Conservation (phyloP, 2,113 vertebrate species). For the Phalacrocorax pelagicus region DNA sequence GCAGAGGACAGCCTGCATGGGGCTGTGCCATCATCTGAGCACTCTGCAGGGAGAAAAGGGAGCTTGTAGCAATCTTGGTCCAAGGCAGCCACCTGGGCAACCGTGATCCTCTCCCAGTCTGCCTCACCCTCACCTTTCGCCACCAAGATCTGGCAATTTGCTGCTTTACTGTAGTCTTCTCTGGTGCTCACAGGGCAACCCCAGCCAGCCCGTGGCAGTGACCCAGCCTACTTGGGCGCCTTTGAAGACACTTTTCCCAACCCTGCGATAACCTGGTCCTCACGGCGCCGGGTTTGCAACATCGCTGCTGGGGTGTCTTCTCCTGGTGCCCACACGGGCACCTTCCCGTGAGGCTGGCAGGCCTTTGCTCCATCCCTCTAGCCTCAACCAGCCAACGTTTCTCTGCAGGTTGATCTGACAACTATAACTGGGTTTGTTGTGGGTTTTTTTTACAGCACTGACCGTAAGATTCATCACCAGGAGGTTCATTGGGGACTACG, state of each 20-base stretch:
- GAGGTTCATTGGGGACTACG: constrained; percentile 83
- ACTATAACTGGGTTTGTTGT: fast-evolving
- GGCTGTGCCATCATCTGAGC: neutral
- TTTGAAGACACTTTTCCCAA: neutral
- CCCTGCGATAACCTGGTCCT: neutral
- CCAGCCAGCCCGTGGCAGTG: fast-evolving
- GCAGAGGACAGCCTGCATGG: neutral
- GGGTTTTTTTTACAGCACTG: constrained; percentile 48
- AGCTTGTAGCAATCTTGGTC: neutral
- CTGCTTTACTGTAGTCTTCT: neutral
- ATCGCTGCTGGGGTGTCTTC: neutral
- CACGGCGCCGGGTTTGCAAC: neutral
- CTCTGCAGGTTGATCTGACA: neutral
- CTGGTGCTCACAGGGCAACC: neutral
- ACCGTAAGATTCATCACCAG: constrained; percentile 81
- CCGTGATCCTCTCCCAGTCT: neutral
- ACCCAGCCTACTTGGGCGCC: neutral
- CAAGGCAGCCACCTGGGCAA: neutral
- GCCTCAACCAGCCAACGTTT: fast-evolving
- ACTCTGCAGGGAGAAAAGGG: neutral
- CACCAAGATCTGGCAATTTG: neutral
- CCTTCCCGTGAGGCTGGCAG: fast-evolving
- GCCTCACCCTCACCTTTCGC: neutral
- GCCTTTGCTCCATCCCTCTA: neutral
- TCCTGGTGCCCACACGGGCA: neutral